phyloP scores from a whole-genome alignment of 2,888 invertebrate species.

The Cheilosia soror region DNA sequence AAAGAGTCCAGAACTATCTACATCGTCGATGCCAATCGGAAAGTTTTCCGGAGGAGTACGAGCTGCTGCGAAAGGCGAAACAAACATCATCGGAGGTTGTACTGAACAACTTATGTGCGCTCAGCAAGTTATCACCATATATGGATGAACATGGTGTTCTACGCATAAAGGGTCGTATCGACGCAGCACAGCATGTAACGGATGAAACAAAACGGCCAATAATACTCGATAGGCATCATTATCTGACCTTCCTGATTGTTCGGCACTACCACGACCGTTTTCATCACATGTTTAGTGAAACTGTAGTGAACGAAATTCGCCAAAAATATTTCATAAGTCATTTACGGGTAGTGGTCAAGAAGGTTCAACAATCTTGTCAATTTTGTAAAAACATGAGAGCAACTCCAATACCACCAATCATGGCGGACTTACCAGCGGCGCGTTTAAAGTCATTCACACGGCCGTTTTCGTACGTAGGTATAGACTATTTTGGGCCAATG shows the following conservation, averaged over 20 bases:
- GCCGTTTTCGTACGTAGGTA: slow-evolving; percentile 13
- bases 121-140: slow-evolving; percentile 40
- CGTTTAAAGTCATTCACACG: no score
- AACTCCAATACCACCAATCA: slow-evolving; percentile 9
- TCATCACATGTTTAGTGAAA: slow-evolving; percentile 53
- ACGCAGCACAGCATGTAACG: slow-evolving; percentile 15
- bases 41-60: background rate
- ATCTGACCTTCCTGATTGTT: no score
- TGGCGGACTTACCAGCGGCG: slow-evolving; percentile 8
- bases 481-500: background rate
- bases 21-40: slow-evolving; percentile 1
- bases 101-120: background rate
- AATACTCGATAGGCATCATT: no score
- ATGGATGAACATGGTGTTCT: slow-evolving; percentile 47
- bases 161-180: slow-evolving; percentile 53
- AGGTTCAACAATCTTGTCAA: slow-evolving; percentile 6
- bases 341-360: background rate
- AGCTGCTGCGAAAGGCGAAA: background rate
- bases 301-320: slow-evolving; percentile 16
- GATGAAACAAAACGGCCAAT: background rate
- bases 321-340: slow-evolving; percentile 19
- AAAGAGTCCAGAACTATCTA: background rate
- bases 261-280: background rate
- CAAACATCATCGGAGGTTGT: no score
- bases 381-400: slow-evolving; percentile 6